Base-by-base conservation (phyloP, 2,888 invertebrate genomes). In the Drosophila subsilvestris region DNA sequence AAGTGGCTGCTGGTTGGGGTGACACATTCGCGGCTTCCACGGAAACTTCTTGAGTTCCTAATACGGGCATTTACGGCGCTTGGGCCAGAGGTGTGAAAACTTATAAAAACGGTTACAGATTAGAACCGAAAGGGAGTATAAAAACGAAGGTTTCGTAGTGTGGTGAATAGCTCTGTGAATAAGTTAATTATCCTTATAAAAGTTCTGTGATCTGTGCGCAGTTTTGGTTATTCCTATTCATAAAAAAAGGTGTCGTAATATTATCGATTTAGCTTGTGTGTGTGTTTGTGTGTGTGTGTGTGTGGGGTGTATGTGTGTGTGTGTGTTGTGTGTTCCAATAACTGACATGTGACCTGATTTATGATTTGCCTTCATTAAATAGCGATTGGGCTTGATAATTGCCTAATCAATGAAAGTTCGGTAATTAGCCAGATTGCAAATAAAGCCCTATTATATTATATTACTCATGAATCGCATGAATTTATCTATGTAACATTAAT, bases 261-360 rank as follows among this genome's bases (percentile, higher is more conserved):
- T 14, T 9, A 20, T 51, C 17, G 18, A 1, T n/a, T 43, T 43
- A 10, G 18, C 3, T 8, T n/a, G 1, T n/a, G 29, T 57, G 49
- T 29, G 55, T 47, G 53, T 47, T 5, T 25, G 25, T 25, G 6
- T 25, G 25, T 25, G 22, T 25, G 5, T 22, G 22, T 22, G 22
- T 20, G 20, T 20, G 20, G 20, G 20, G 1, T 20, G n/a, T n/a
- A n/a, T n/a, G n/a, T 20, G 20, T 20, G 20, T 20, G 20, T 3
- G 1, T 20, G 20, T 20, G 20, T 2, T 54, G 55, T 37, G 54
- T 53, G 67, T 47, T 66, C 47, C 29, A 59, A 57, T 47, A 47
- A 17, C 8, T 69, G 78, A 57, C 80, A 82, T 83, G 82, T 88
- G 86, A 86, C 63, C 66, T 65, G 68, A 76, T 69, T 76, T 70